Percentiles rank a stretch among this genome's conserved stretches.
phyloP scores from a whole-genome alignment of 2,888 invertebrate species.

The Camptogramma bilineatum region DNA sequence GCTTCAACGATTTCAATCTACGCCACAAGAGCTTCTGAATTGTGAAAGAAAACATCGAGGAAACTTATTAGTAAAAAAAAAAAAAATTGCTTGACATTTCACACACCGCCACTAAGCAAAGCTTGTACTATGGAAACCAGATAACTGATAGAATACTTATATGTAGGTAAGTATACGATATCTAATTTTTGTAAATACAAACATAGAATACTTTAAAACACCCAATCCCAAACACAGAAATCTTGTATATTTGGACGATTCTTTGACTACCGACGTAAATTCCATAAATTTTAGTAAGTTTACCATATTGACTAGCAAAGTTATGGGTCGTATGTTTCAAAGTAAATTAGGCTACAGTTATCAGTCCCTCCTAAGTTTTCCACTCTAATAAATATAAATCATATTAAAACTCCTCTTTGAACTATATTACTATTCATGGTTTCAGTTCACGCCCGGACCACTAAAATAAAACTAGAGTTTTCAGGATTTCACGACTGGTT shows the following conservation, averaged over 20 bases:
- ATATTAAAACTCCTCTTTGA: slow-evolving; percentile 22
- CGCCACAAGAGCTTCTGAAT: too few relatives aligned
- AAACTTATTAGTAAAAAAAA: too few relatives aligned
- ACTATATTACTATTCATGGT: slow-evolving; percentile 30
- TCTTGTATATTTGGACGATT: not conserved
- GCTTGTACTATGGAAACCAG: too few relatives aligned
- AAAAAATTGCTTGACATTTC: too few relatives aligned
- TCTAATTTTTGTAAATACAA: too few relatives aligned
- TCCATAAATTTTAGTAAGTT: not conserved
- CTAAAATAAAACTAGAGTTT: slow-evolving; percentile 1
- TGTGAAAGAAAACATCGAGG: too few relatives aligned
- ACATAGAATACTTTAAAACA: too few relatives aligned
- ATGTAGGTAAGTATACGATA: too few relatives aligned
- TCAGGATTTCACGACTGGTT: not conserved
- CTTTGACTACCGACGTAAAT: not conserved
- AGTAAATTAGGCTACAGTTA: not conserved
- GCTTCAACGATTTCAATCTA: too few relatives aligned
- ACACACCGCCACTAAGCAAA: too few relatives aligned
- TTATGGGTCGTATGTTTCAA: not conserved
- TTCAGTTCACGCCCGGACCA: slow-evolving; percentile 33
- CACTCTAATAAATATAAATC: slow-evolving; percentile 22
- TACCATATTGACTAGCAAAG: not conserved
- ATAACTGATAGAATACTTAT: too few relatives aligned
- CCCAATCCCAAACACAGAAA: too few relatives aligned
- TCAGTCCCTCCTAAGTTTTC: slow-evolving; percentile 1